Conservation (phyloP, 1,140 invertebrate genomes). For the Rhizoglyphus robini region DNA sequence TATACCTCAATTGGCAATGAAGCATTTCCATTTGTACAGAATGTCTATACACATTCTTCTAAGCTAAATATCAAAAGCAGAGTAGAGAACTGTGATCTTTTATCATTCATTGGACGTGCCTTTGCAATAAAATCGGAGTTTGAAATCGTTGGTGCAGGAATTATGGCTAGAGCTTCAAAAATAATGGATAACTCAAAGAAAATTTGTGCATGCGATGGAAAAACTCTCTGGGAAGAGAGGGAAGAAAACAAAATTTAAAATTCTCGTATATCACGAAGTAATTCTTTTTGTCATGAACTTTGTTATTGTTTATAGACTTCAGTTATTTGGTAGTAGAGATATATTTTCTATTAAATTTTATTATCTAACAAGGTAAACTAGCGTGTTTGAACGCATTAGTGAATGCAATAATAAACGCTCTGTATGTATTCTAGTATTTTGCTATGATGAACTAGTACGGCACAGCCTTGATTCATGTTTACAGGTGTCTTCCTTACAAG, state of each 20-base stretch:
- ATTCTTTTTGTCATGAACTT: background rate
- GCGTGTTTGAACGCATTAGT: too few species aligned
- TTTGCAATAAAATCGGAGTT: conserved; percentile 2
- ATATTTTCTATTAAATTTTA: too few species aligned
- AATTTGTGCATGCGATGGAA: conserved; percentile 22
- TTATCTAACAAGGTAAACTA: too few species aligned
- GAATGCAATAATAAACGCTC: too few species aligned
- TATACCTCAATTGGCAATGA: conserved; percentile 14
- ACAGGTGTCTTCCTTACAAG: conserved; percentile 3
- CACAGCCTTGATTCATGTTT: background rate
- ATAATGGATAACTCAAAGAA: conserved; percentile 21
- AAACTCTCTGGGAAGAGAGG: conserved; percentile 24
- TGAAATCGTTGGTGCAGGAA: conserved; percentile 17
- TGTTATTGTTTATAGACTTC: too few species aligned
- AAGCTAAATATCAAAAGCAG: conserved; percentile 10
- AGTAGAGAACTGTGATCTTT: conserved; percentile 20
- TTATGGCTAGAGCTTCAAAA: conserved; percentile 22
- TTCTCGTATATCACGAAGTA: too few species aligned
- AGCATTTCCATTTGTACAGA: background rate
- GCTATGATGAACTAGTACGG: too few species aligned
- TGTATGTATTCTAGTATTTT: too few species aligned
- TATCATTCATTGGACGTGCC: conserved; percentile 16
- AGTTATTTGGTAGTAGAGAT: too few species aligned
- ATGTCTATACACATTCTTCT: background rate
- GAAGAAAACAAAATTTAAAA: conserved; percentile 12